A percentile compares a stretch with the other conserved stretches of the same genome.
Evolutionary conservation across 2,113 vertebrate genomes (phyloP).

Genomic region (Scolopax mira): DNA sequence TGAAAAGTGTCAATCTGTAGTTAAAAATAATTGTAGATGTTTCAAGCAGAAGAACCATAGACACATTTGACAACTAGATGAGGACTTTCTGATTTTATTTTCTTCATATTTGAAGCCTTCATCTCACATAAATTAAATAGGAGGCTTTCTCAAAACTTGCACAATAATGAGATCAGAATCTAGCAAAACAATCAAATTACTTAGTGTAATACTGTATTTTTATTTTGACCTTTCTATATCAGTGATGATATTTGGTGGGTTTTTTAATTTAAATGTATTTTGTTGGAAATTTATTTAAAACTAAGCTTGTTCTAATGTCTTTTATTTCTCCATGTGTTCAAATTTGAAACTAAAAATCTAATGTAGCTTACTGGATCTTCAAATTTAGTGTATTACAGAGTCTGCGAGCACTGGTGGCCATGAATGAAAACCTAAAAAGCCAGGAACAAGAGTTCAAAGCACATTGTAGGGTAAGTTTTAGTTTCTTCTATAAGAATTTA

Average conservation of each 20-base stretch:
- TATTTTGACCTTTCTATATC: not conserved
- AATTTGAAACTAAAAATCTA: slow-evolving; percentile 1
- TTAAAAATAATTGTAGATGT: not conserved
- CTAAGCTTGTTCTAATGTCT: not conserved
- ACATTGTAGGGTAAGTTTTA: slow-evolving; percentile 88
- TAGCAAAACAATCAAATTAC: not conserved
- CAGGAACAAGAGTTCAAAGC: slow-evolving; percentile 94
- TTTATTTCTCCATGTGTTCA: not conserved
- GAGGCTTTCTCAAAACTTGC: not conserved
- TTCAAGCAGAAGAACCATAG: not conserved
- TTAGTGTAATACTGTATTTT: not conserved
- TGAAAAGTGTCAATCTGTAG: not conserved
- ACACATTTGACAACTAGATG: not conserved
- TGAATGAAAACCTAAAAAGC: slow-evolving; percentile 92
- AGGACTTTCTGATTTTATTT: not conserved
- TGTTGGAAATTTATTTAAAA: not conserved
- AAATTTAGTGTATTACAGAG: slow-evolving; percentile 83
- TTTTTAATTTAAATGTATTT: not conserved
- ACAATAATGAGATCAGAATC: not conserved
- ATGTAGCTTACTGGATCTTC: not conserved
- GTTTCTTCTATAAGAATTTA: not conserved
- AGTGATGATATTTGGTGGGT: not conserved
- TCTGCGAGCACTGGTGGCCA: slow-evolving; percentile 86
- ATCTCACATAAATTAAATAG: not conserved
- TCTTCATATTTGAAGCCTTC: not conserved